Percentiles rank a stretch among this genome's conserved stretches.
Evolutionary conservation across 2,888 invertebrate species (phyloP).

Genomic region (Tolmerus cingulatus): DNA sequence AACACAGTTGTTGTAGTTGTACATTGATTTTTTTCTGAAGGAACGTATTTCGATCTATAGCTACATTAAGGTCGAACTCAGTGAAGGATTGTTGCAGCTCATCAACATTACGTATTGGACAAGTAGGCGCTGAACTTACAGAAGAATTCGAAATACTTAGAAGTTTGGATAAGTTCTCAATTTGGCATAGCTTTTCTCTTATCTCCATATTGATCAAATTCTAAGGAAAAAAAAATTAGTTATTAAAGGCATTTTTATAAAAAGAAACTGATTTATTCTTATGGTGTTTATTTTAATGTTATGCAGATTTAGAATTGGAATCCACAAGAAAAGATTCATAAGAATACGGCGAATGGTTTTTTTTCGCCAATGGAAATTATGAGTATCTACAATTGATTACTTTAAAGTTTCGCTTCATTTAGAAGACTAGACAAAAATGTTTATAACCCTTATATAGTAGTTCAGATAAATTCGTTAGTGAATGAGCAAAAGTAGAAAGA

Average conservation of each 20-base stretch:
- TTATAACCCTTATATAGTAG: no score
- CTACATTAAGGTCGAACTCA: conserved; percentile 56
- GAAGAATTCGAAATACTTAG: conserved; percentile 50
- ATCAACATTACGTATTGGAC: conserved; percentile 48
- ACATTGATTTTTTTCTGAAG: conserved; percentile 59
- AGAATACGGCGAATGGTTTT: no score
- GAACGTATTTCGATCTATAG: conserved; percentile 58
- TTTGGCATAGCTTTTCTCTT: conserved; percentile 68
- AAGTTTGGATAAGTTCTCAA: conserved; percentile 65
- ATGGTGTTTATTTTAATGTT: no score
- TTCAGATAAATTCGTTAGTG: no score
- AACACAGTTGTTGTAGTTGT: conserved; percentile 55
- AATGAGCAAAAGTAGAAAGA: no score
- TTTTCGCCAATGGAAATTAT: no score
- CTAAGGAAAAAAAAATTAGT: conserved; percentile 54
- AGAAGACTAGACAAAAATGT: no score
- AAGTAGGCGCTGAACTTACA: conserved; percentile 44
- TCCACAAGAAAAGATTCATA: no score
- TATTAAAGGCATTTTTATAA: background rate
- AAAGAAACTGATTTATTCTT: background rate
- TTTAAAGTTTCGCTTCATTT: no score
- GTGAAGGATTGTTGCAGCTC: conserved; percentile 58
- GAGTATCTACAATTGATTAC: no score
- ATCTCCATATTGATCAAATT: conserved; percentile 68
- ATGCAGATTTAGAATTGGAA: no score